phyloP scores from a whole-genome alignment of 2,797 vertebrate genomes.

The Cyprinodon diabolis region DNA sequence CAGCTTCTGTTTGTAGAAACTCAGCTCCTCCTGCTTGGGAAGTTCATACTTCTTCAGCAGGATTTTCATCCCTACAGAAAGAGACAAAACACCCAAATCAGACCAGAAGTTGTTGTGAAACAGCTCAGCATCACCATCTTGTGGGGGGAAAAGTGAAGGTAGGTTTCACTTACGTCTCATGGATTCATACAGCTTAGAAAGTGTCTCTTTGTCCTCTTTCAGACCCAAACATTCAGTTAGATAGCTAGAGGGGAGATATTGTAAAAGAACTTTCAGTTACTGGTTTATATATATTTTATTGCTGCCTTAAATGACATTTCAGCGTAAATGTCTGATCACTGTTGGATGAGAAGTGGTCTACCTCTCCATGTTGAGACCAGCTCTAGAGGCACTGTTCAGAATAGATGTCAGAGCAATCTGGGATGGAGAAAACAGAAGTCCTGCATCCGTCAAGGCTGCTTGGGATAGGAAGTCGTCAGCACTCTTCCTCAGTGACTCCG shows the following conservation, averaged over 20 bases:
- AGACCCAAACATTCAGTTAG: constrained; percentile 89
- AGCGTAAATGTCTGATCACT: not conserved
- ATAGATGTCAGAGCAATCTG: constrained; percentile 92
- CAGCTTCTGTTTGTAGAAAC: constrained; percentile 87
- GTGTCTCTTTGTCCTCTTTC: constrained; percentile 83
- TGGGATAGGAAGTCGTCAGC: constrained; percentile 94
- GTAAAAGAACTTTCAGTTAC: not conserved
- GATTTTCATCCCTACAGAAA: constrained; percentile 85
- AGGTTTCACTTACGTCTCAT: constrained; percentile 90
- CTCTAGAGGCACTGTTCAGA: constrained; percentile 89
- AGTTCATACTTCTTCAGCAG: constrained; percentile 91
- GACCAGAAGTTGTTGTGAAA: not conserved
- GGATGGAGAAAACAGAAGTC: constrained; percentile 92
- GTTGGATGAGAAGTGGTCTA: constrained; percentile 48
- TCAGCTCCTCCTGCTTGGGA: constrained; percentile 87
- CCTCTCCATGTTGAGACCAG: constrained; percentile 94
- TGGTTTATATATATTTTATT: not conserved
- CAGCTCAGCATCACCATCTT: constrained; percentile 44
- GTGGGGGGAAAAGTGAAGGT: constrained; percentile 46
- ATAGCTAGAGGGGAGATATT: constrained; percentile 79
- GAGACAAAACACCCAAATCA: not conserved
- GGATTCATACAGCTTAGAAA: constrained; percentile 87
- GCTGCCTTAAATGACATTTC: not conserved
- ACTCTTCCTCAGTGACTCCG: constrained; percentile 90
- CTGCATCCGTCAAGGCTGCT: constrained; percentile 88